A percentile compares a stretch with the other conserved stretches of the same genome.
These are phyloP conservation scores for Colletes gigas DNA, from an alignment of 1,140 invertebrate genomes.

Conservation along the genomic window DNA sequence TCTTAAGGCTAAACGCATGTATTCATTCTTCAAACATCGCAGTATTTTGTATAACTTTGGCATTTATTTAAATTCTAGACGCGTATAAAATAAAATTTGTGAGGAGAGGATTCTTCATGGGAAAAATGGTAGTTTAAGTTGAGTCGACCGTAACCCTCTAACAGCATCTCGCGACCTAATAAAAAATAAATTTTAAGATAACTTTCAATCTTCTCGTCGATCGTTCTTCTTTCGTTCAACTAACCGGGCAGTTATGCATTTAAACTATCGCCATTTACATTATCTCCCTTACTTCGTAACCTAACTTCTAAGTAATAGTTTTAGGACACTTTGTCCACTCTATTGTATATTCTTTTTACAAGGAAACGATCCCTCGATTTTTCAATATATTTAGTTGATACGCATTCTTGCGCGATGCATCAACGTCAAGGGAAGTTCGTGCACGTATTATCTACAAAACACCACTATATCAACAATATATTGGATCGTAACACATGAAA, in stretches of 20 bases:
- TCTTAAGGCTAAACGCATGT: neutral
- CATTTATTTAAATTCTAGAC: neutral
- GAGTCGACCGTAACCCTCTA: neutral
- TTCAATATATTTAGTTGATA: neutral
- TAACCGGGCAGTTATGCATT: slow-evolving; percentile 42
- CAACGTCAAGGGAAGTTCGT: neutral
- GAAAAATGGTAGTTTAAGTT: slow-evolving; percentile 9
- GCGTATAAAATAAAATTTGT: neutral
- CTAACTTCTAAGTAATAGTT: slow-evolving; percentile 34
- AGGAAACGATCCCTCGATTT: slow-evolving; percentile 24
- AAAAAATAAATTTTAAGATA: slow-evolving; percentile 40
- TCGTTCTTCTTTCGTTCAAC: slow-evolving; percentile 26
- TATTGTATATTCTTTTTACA: neutral
- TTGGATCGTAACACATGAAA: neutral
- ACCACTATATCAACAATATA: neutral
- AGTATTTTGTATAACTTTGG: neutral
- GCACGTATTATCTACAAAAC: neutral
- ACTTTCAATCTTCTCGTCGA: slow-evolving; percentile 29
- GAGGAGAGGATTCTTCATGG: neutral
- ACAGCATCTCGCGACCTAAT: slow-evolving; percentile 17
- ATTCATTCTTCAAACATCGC: neutral
- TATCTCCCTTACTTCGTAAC: neutral
- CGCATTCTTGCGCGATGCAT: neutral
- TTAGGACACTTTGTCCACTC: slow-evolving; percentile 1
- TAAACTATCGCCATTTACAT: slow-evolving; percentile 38